Evolutionary conservation across 2,888 invertebrate genomes (phyloP), one percentile per base, ranked within the genome.

Genomic region (Synanthedon andrenaeformis): DNA sequence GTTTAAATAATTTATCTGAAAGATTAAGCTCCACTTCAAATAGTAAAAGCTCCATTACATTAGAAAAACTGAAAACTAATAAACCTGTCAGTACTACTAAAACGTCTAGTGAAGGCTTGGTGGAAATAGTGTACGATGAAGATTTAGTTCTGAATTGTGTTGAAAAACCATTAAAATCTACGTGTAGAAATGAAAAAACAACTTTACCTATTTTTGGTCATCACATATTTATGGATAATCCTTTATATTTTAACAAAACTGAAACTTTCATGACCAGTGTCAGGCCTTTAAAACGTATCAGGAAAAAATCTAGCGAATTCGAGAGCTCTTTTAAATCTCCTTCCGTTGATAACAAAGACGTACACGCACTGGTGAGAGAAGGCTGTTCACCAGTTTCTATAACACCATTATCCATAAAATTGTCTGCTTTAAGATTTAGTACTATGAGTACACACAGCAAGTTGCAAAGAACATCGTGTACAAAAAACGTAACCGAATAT

Each of bases 351-450:
- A 81, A 86, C 58, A 80, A 66, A 65, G 82, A 87, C 62, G 63
- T 72, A 17, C 86, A 87, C 61, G 58, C 79, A 28, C 66, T 86
- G 61, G 68, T 86, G 35, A 78, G 84, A 65, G 83, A 85, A n/a
- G 85, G 73, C 0, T 86, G 84, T 62, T 87, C 87, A 41, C 87
- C 86, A 49, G 74, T 85, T 5, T 88, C 86, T 55, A 82, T 91
- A 28, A 90, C 91, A 23, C 91, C 91, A 57, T 76, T 92, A 63
- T 90, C 91, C 57, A 82, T 83, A 55, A 89, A 89, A 64, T 73
- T 91, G 62, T 88, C 91, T 56, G 90, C 89, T 59, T 69, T 91
- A 60, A 83, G 88, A 63, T 90, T 91, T 66, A 89, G 88, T 64
- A 82, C 87, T 56, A 82, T 86, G 69, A 88, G 83, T 63, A 74